Base-by-base conservation (phyloP, 30 jellyfish, hydroid and myxozoan species). In the Hydractinia symbiolongicarpus region DNA sequence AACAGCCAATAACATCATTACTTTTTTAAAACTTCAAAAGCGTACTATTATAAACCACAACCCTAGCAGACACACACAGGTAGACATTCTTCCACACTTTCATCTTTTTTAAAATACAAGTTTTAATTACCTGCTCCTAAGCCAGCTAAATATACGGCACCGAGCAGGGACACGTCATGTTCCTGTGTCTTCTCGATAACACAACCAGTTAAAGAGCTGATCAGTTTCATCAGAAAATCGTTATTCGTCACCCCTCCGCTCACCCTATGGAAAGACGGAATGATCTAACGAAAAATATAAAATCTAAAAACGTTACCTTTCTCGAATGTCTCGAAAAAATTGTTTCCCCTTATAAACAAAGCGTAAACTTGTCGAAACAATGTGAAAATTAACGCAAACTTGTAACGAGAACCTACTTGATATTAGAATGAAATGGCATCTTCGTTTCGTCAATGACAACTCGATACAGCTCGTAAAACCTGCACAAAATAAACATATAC, bases 61-160 rank as follows among this genome's bases (percentile, higher is more conserved):
- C 44, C 44, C 44, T 30, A 2, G 44, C 44, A 30, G 44, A 30
- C 44, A 30, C 2, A 30, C 44, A 30, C 44, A 30, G 44, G 2
- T 2, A 30, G 44, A 30, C 44, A 30, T 30, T 30, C 44, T 2
- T 30, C 2, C 44, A 30, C 44, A 30, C 2, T 30, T 0, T 30
- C 44, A 30, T 30, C 44, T 30, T 30, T 30, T 30, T 1, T 1
- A 30, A 30, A 30, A 30, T 30, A 30, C 44, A 30, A 30, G 44
- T 30, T 30, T 30, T 30, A 30, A 30, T 30, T 17, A 60, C 97
- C 97, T 20, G 95, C 95, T 8, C 95, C 96, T 13, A 93, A 70
- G 11, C 98, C 98, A 8, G 98, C 98, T 54, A 93, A 78, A 72
- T 57, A 84, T 4, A 94, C 96, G 4, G 96, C 96, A n/a, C 98